phyloP scores from a whole-genome alignment of 2,797 vertebrate species.

The Erpetoichthys calabaricus region DNA sequence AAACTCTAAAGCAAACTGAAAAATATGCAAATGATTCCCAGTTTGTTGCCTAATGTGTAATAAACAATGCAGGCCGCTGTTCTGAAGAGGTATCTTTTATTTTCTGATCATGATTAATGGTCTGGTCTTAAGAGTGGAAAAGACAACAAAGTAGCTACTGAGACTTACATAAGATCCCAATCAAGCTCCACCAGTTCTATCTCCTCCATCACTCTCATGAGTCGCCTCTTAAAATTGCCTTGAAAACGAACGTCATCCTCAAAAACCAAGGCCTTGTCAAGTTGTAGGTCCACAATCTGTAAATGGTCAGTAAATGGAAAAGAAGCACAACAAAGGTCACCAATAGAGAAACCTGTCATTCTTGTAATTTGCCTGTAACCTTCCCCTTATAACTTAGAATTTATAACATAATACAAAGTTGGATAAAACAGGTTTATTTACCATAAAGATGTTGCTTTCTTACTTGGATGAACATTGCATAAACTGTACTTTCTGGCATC shows the following conservation, averaged over 20 bases:
- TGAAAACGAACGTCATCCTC: slow-evolving; percentile 87
- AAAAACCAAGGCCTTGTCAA: slow-evolving; percentile 64
- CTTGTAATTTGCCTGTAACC: fast-evolving
- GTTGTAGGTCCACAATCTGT: slow-evolving; percentile 63
- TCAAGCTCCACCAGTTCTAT: slow-evolving; percentile 53
- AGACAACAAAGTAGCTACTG: not conserved
- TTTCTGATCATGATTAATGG: too few species aligned
- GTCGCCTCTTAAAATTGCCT: slow-evolving; percentile 68
- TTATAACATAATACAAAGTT: too few species aligned
- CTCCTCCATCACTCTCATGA: slow-evolving; percentile 65
- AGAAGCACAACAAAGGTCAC: not conserved
- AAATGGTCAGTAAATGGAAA: slow-evolving; percentile 1
- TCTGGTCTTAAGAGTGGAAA: too few species aligned
- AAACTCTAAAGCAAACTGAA: too few species aligned
- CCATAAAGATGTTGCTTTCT: too few species aligned
- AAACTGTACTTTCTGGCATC: too few species aligned
- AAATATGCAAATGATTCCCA: too few species aligned
- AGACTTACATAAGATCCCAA: slow-evolving; percentile 86
- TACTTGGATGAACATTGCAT: too few species aligned
- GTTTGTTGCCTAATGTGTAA: too few species aligned
- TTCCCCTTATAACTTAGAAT: not conserved
- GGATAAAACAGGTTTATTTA: too few species aligned
- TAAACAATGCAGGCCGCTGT: too few species aligned
- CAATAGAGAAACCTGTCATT: not conserved
- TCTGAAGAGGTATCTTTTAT: too few species aligned